These are phyloP conservation scores for Hippocampus zosterae DNA, from an alignment of 2,113 vertebrate species.

Conservation along the genomic window DNA sequence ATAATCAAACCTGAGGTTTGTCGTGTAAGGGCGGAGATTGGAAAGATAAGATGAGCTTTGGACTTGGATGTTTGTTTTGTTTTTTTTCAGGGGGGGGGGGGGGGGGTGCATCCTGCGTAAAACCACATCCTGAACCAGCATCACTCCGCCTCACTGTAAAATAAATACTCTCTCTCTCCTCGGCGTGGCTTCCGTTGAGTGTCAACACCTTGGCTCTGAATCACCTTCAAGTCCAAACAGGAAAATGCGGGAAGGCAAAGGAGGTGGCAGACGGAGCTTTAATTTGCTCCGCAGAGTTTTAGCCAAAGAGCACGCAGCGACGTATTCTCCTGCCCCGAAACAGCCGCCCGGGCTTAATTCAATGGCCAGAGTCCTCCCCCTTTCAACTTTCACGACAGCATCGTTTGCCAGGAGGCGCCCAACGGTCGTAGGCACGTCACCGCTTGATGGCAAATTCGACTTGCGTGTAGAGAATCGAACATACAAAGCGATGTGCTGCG, in stretches of 20 bases:
- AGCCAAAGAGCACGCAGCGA: slow-evolving; percentile 71
- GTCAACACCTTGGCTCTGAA: slow-evolving; percentile 90
- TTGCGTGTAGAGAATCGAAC: slow-evolving; percentile 65
- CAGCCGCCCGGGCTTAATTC: slow-evolving; percentile 82
- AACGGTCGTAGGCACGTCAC: slow-evolving; percentile 55
- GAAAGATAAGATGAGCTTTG: slow-evolving; percentile 48
- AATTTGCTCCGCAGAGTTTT: slow-evolving; percentile 89
- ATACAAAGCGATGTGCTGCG: slow-evolving; percentile 46
- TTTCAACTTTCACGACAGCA: slow-evolving; percentile 90
- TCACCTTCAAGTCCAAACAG: slow-evolving; percentile 99
- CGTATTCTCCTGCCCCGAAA: slow-evolving; percentile 74
- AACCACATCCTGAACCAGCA: slow-evolving; percentile 99
- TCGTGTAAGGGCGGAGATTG: slow-evolving; percentile 54
- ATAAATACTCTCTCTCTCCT: slow-evolving; percentile 88
- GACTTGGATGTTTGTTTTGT: slow-evolving; percentile 26
- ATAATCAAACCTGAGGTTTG: slow-evolving; percentile 77
- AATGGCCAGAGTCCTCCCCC: slow-evolving; percentile 85
- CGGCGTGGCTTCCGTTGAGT: slow-evolving; percentile 92
- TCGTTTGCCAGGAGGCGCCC: slow-evolving; percentile 76
- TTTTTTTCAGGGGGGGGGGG: slow-evolving; percentile 53
- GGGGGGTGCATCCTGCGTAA: slow-evolving; percentile 92
- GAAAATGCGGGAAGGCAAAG: slow-evolving; percentile 90
- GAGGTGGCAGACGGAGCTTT: slow-evolving; percentile 93
- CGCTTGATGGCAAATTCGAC: slow-evolving; percentile 64
- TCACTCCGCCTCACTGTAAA: slow-evolving; percentile 94